phyloP scores from a whole-genome alignment of 2,113 vertebrate species.

The Alethe castanea region DNA sequence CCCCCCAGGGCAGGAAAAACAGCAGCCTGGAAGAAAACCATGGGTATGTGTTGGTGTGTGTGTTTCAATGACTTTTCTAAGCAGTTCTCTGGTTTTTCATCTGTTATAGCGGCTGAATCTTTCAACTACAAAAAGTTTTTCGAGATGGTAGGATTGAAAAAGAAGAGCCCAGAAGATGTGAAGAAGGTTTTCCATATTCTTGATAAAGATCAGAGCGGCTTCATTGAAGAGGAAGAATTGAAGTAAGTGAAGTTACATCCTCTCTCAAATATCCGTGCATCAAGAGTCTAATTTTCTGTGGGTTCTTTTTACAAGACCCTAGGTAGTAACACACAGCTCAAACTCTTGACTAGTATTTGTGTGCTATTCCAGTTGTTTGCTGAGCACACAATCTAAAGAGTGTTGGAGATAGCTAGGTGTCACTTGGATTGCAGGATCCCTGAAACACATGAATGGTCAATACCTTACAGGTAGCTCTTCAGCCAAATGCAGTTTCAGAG shows the following conservation, averaged over 20 bases:
- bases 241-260: constrained; percentile 76
- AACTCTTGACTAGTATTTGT: background rate
- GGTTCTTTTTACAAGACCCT: background rate
- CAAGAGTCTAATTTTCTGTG: background rate
- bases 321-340: background rate
- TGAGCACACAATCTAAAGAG: background rate
- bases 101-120: constrained; percentile 74
- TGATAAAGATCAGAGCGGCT: constrained; percentile 91
- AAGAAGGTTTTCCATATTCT: constrained; percentile 90
- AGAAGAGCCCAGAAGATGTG: constrained; percentile 82
- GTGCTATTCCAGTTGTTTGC: background rate
- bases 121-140: constrained; percentile 95
- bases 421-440: background rate
- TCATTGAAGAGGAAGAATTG: constrained; percentile 93
- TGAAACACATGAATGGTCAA: background rate
- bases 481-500: background rate
- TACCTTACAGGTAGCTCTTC: background rate
- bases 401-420: background rate
- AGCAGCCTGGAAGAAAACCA: background rate
- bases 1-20: background rate
- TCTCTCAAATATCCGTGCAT: background rate
- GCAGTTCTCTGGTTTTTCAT: background rate
- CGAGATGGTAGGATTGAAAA: constrained; percentile 89
- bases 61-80: background rate
- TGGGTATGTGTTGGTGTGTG: background rate